Evolutionary conservation across 1,140 invertebrate genomes (phyloP), one percentile per base, ranked within the genome.

Genomic region (Acromyrmex echinatior): DNA sequence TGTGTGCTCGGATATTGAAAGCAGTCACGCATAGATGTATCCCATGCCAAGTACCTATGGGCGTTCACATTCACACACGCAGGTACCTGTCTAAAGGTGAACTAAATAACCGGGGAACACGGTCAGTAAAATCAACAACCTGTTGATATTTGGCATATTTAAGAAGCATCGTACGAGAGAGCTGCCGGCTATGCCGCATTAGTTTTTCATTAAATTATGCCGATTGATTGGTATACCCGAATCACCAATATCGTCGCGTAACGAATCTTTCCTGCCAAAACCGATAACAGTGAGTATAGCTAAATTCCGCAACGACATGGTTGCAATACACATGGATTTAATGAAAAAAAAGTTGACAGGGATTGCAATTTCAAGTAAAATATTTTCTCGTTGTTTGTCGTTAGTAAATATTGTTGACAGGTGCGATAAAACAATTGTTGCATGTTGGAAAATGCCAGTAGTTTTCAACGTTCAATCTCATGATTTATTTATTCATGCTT

Each of bases 101-200:
- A 86, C 88, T 91, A 90, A 91, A 91, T 92, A 90, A 89, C 71
- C 88, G 63, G 25, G 60, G 68, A 90, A 90, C 79, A 80, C 45
- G 91, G 88, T 84, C 81, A 88, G 77, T 25, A 62, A 90, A 90
- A 92, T 92, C 87, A 90, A 92, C 90, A 88, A 92, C 92, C 91
- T 91, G 91, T 92, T 92, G 92, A 90, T 91, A 92, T 87, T 91
- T 86, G 45, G 65, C 74, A 82, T 86, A 88, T 92, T 92, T 88
- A 92, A 92, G 91, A 90, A 91, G 51, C 53, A 58, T 0, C 31
- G 9, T 25, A 28, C 25, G 39, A 25, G 31, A 81, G 31, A 58
- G 35, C 39, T 0, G 1, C 16, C 49, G 14, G 53, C 70, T 62
- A 14, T 18, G 31, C 65, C 21, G 28, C 62, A 65, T 65, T 65